Conservation (phyloP, 2,888 invertebrate species). For the Pheosia tremula region DNA sequence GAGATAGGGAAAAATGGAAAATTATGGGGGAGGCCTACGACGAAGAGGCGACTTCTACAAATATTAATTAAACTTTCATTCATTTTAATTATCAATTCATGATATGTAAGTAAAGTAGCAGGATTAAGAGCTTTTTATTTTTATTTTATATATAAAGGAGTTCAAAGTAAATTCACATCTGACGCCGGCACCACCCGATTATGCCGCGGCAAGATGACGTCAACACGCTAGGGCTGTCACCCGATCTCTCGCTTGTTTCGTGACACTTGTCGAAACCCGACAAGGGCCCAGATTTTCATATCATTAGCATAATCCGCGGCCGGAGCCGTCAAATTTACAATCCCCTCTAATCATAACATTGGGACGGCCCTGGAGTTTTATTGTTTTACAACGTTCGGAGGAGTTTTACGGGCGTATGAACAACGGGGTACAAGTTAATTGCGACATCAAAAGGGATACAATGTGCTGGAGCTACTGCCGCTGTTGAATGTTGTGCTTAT, state of each 20-base stretch:
- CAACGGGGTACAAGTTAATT: constrained; percentile 37
- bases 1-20: no score
- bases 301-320: constrained; percentile 69
- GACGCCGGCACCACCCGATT: constrained; percentile 39
- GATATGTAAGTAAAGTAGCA: no score
- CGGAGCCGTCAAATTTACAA: constrained; percentile 35
- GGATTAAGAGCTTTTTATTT: no score
- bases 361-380: constrained; percentile 35
- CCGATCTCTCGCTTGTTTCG: constrained; percentile 40
- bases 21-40: no score
- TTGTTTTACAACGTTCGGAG: constrained; percentile 28
- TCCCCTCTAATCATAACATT: constrained; percentile 48
- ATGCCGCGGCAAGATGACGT: constrained; percentile 53
- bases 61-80: no score
- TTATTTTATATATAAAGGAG: background rate
- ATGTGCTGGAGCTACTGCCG: constrained; percentile 20
- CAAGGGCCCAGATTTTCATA: constrained; percentile 62
- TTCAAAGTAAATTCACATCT: constrained; percentile 14
- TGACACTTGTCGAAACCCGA: constrained; percentile 48
- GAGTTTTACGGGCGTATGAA: constrained; percentile 31
- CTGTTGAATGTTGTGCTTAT: background rate
- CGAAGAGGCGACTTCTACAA: no score
- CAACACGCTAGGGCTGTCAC: constrained; percentile 41
- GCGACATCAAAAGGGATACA: constrained; percentile 37
- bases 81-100: no score